Conservation (phyloP, 2,888 invertebrate species). For the Alentia gelatinosa region DNA sequence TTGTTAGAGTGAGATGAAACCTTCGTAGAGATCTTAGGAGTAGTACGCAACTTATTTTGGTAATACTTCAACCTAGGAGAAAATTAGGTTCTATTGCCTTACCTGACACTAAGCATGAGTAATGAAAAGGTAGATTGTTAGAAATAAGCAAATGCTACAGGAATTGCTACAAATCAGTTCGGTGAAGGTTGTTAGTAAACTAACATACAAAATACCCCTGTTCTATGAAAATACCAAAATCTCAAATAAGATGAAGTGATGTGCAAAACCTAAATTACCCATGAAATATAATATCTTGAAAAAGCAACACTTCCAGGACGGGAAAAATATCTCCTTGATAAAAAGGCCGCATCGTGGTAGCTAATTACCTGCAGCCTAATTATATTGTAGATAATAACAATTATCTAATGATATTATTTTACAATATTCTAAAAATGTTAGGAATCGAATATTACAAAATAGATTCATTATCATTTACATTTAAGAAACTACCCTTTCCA, state of each 20-base stretch:
- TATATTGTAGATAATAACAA: too few relatives aligned
- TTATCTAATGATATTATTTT: too few relatives aligned
- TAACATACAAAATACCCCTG: not conserved
- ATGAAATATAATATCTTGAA: too few relatives aligned
- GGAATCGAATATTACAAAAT: too few relatives aligned
- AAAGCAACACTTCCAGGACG: too few relatives aligned
- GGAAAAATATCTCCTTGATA: too few relatives aligned
- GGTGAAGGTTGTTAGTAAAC: not conserved
- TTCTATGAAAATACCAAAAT: not conserved
- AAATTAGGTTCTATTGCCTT: constrained; percentile 41
- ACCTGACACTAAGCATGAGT: constrained; percentile 50
- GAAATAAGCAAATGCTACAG: not conserved
- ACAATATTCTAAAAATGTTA: too few relatives aligned
- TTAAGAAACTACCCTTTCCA: too few relatives aligned
- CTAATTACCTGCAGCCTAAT: too few relatives aligned
- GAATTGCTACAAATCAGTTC: not conserved
- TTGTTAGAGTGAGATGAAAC: not conserved
- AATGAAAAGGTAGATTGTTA: constrained; percentile 36
- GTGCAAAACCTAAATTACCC: too few relatives aligned
- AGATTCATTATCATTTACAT: too few relatives aligned
- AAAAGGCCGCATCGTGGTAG: too few relatives aligned
- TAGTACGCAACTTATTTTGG: not conserved
- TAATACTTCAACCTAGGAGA: constrained; percentile 6
- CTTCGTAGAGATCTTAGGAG: not conserved
- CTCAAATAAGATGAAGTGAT: not conserved